Percentiles rank a stretch among this genome's conserved stretches.
Evolutionary conservation across 1,140 invertebrate genomes (phyloP).

Genomic region (Papilio machaon): DNA sequence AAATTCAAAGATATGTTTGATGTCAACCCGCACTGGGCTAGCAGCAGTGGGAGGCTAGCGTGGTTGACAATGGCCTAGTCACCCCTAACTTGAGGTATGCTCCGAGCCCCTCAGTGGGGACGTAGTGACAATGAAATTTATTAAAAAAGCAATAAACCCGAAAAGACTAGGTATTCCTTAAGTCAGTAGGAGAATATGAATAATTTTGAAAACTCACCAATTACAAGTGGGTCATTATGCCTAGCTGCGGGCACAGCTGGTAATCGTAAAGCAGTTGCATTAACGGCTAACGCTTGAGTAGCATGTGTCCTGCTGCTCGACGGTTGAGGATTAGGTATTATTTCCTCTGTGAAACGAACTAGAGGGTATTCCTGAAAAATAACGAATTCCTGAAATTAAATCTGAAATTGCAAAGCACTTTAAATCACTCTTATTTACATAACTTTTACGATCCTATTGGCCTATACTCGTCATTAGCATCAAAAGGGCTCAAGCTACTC

Average conservation of each 20-base stretch:
- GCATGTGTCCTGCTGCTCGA: conserved; percentile 47
- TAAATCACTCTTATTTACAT: too few relatives aligned
- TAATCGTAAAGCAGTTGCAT: conserved; percentile 62
- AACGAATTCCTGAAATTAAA: background rate
- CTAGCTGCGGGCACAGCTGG: conserved; percentile 56
- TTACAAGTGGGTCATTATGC: conserved; percentile 50
- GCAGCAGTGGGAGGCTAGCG: too few relatives aligned
- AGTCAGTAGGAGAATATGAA: too few relatives aligned
- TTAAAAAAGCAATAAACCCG: too few relatives aligned
- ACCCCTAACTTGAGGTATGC: too few relatives aligned
- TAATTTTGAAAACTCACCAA: conserved; percentile 48
- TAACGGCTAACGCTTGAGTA: conserved; percentile 59
- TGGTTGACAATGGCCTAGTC: too few relatives aligned
- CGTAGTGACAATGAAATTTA: too few relatives aligned
- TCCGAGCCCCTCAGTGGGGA: too few relatives aligned
- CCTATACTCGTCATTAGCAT: too few relatives aligned
- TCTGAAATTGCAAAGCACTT: background rate
- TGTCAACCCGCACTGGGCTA: too few relatives aligned
- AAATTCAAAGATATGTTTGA: too few relatives aligned
- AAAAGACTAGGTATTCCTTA: too few relatives aligned
- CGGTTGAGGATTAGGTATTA: conserved; percentile 38
- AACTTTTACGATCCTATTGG: background rate
- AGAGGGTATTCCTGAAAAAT: conserved; percentile 56
- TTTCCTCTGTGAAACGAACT: conserved; percentile 59
- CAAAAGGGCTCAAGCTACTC: background rate